Conservation (phyloP, 1,140 invertebrate species). For the Anoplolepis gracilipes region DNA sequence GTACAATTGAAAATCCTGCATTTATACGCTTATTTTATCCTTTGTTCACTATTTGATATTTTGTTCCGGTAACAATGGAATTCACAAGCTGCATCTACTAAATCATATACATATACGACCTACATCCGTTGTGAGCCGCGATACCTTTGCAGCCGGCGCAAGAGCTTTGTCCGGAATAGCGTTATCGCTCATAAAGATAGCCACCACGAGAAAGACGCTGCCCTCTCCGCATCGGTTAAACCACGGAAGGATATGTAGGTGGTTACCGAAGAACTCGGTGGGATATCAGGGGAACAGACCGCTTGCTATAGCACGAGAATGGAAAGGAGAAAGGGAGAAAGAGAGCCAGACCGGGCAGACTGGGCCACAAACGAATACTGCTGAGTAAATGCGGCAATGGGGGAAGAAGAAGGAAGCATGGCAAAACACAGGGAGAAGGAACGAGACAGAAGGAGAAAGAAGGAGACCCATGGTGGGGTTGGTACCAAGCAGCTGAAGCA, state of each 20-base stretch:
- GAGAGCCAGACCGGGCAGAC: conserved; percentile 43
- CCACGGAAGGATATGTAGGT: conserved; percentile 72
- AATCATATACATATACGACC: conserved; percentile 48
- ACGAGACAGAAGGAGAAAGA: conserved; percentile 69
- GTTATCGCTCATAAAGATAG: conserved; percentile 63
- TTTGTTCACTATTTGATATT: conserved; percentile 44
- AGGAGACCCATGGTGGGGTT: conserved; percentile 77
- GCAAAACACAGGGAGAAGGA: conserved; percentile 42
- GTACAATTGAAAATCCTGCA: not conserved
- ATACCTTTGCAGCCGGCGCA: conserved; percentile 24
- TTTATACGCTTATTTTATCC: not conserved
- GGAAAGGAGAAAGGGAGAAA: conserved; percentile 65
- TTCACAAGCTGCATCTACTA: conserved; percentile 14
- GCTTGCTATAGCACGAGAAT: conserved; percentile 52
- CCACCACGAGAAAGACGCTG: conserved; percentile 26
- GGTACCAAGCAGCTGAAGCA: conserved; percentile 79
- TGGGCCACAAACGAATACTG: conserved; percentile 60
- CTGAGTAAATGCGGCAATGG: conserved; percentile 60
- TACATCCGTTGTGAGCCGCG: conserved; percentile 41
- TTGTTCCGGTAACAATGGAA: conserved; percentile 12
- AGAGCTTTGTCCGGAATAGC: conserved; percentile 49
- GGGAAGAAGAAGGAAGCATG: conserved; percentile 36
- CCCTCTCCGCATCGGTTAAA: conserved; percentile 4
- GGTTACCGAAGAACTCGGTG: conserved; percentile 64
- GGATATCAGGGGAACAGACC: conserved; percentile 71